phyloP scores from a whole-genome alignment of 2,797 vertebrate genomes.

The Saxicola maurus region DNA sequence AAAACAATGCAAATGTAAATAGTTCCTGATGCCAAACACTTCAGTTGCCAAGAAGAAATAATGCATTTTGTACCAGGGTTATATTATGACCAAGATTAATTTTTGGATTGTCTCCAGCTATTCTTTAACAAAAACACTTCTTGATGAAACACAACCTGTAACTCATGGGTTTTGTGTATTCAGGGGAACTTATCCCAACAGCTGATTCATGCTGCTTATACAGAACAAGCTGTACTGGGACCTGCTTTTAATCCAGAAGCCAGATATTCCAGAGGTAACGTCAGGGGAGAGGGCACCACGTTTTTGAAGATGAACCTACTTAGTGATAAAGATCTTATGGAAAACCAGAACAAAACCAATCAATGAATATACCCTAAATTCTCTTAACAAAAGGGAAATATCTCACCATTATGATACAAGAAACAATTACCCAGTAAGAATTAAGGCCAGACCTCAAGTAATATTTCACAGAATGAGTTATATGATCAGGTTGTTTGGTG shows the following conservation, averaged over 20 bases:
- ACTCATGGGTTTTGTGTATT: not conserved
- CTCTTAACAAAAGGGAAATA: not conserved
- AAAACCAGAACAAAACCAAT: not conserved
- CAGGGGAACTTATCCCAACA: not conserved
- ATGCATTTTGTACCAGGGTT: not conserved
- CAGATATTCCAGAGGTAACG: not conserved
- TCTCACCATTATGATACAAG: not conserved
- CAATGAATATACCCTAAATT: not conserved
- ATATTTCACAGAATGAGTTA: not conserved
- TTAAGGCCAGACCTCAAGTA: not conserved
- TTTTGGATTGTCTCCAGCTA: not conserved
- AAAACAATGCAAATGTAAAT: not conserved
- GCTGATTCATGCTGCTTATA: not conserved
- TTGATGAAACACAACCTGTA: not conserved
- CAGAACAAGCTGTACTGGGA: not conserved
- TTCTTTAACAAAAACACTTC: not conserved
- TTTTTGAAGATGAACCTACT: not conserved
- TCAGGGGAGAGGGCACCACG: not conserved
- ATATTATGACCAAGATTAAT: not conserved
- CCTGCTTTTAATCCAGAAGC: not conserved
- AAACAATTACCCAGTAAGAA: not conserved
- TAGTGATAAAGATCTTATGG: not conserved
- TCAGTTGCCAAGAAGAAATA: not conserved
- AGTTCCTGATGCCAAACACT: not conserved
- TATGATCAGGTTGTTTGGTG: accelerated